These are phyloP conservation scores for Emydura subglobosa DNA, from an alignment of 2,113 vertebrate species.

Conservation along the genomic window DNA sequence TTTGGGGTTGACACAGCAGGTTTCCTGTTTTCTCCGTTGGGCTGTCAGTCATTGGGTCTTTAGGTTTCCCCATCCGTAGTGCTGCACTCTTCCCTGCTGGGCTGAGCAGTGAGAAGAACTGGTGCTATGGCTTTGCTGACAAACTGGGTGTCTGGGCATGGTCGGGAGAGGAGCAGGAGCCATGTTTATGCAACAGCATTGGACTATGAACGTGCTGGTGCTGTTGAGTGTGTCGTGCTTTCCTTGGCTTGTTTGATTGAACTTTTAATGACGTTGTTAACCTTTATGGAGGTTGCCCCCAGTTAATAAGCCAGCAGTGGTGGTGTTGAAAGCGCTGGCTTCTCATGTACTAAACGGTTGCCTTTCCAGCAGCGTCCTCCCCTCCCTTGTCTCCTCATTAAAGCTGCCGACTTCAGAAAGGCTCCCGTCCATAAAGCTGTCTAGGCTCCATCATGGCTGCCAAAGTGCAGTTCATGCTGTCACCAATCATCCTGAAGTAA, in stretches of 20 bases:
- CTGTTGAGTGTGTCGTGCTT: neutral
- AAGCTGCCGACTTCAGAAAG: neutral
- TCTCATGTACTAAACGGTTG: neutral
- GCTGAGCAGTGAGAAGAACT: neutral
- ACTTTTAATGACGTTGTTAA: neutral
- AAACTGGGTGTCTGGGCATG: neutral
- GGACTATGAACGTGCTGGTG: fast-evolving
- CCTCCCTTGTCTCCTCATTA: neutral
- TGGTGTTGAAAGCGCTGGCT: neutral
- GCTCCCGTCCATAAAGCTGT: neutral
- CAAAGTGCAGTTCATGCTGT: neutral
- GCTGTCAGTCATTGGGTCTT: neutral
- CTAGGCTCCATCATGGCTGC: neutral
- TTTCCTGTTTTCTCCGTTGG: neutral
- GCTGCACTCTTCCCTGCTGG: neutral
- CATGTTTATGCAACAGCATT: neutral
- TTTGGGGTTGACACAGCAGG: neutral
- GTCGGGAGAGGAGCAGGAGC: neutral
- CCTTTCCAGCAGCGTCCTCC: fast-evolving
- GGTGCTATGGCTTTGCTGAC: neutral
- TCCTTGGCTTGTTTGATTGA: neutral
- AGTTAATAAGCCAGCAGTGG: neutral
- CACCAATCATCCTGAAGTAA: neutral
- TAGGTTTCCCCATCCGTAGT: fast-evolving
- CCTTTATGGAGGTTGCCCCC: neutral